Conservation (phyloP, 2,888 invertebrate species). For the Ophioninae sp. region DNA sequence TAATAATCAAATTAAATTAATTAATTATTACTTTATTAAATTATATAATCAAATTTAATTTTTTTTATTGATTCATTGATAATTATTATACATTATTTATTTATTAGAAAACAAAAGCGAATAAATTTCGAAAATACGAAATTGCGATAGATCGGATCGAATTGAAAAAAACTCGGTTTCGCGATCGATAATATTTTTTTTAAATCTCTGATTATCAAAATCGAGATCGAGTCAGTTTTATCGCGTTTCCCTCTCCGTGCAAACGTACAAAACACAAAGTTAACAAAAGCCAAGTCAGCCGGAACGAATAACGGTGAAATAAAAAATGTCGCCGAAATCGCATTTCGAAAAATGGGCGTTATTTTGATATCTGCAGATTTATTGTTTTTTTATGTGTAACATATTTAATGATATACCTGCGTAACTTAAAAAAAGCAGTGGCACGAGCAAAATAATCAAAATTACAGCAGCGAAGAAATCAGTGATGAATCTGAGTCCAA, state of each 20-base stretch:
- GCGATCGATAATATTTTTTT: background rate
- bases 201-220: slow-evolving; percentile 17
- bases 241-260: background rate
- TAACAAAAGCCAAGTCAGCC: background rate
- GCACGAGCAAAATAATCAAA: slow-evolving; percentile 59
- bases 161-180: background rate
- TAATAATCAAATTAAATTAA: too few relatives aligned
- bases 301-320: background rate
- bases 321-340: background rate
- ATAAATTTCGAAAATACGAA: background rate
- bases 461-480: slow-evolving; percentile 63
- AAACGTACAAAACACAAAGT: background rate
- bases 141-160: background rate
- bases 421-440: slow-evolving; percentile 66
- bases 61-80: too few relatives aligned
- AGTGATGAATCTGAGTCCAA: slow-evolving; percentile 65
- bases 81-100: too few relatives aligned
- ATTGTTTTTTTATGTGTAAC: background rate
- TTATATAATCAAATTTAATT: too few relatives aligned
- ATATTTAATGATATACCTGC: slow-evolving; percentile 61
- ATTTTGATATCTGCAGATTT: background rate
- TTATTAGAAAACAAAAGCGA: background rate
- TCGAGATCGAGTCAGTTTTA: slow-evolving; percentile 11
- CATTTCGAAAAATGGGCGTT: background rate
- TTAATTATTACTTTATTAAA: too few relatives aligned